Conservation (phyloP, 2,113 vertebrate species). For the Genyomyrus donnyi region DNA sequence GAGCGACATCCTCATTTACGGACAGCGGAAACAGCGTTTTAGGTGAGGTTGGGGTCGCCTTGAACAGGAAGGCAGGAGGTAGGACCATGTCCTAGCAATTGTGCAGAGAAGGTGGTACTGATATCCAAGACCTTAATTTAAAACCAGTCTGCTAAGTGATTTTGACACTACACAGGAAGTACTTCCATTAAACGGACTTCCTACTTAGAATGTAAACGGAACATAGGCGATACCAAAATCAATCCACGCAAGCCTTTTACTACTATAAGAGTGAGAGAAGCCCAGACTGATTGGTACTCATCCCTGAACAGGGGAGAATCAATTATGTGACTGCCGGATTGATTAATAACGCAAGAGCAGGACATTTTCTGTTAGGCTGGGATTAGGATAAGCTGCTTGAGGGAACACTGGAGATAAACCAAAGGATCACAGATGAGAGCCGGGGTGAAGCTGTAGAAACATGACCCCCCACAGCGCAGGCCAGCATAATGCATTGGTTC, state of each 20-base stretch:
- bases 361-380: constrained; percentile 3
- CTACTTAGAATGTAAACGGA: background rate
- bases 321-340: background rate
- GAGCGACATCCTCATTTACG: background rate
- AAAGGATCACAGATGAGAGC: background rate
- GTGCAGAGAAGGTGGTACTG: background rate
- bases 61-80: background rate
- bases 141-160: background rate
- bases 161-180: background rate
- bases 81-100: background rate
- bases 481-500: background rate
- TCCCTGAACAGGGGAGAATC: background rate
- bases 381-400: background rate
- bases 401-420: background rate
- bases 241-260: background rate
- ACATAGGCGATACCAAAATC: background rate
- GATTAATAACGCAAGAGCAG: background rate
- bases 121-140: background rate
- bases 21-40: background rate
- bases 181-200: background rate
- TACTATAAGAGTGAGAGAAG: background rate
- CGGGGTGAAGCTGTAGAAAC: background rate
- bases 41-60: background rate
- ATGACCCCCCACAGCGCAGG: background rate
- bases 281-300: background rate